Percentiles rank a stretch among this genome's conserved stretches.
Evolutionary conservation across 2,888 invertebrate species (phyloP).

Genomic region (Lamellibrachia columna): DNA sequence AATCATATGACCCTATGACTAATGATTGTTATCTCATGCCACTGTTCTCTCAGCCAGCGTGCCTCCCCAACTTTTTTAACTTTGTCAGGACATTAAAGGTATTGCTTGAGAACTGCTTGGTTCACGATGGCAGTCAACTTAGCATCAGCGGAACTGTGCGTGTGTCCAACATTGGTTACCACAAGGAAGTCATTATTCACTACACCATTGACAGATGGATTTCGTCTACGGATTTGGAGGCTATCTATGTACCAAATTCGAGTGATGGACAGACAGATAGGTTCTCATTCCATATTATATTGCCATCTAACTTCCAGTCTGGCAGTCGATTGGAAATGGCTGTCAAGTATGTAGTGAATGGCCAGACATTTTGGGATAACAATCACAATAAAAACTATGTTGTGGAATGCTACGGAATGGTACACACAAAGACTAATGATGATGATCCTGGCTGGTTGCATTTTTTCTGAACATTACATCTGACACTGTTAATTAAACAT

Average conservation of each 20-base stretch:
- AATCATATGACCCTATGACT: background rate
- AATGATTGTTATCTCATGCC: background rate
- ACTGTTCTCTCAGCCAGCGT: constrained; percentile 85
- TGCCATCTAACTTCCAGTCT: constrained; percentile 51
- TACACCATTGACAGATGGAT: constrained; percentile 89
- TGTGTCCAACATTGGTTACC: constrained; percentile 89
- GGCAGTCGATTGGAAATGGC: constrained; percentile 57
- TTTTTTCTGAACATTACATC: constrained; percentile 48
- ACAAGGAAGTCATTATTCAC: constrained; percentile 88
- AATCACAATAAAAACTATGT: constrained; percentile 58
- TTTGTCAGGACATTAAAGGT: constrained; percentile 80
- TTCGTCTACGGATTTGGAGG: constrained; percentile 83
- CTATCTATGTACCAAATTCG: constrained; percentile 78
- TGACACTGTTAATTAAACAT: background rate
- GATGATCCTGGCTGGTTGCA: constrained; percentile 56
- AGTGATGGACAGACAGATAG: constrained; percentile 93
- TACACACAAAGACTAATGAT: constrained; percentile 49
- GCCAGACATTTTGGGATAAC: constrained; percentile 59
- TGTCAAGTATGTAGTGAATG: constrained; percentile 50
- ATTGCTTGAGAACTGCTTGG: constrained; percentile 84
- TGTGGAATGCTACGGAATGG: constrained; percentile 55
- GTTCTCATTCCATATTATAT: constrained; percentile 75
- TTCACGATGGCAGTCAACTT: constrained; percentile 52
- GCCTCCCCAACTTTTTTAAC: constrained; percentile 78
- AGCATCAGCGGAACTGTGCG: constrained; percentile 75